Evolutionary conservation across 53 echinoderm and acorn worm species (phyloP).

Genomic region (Holothuria leucospilota): DNA sequence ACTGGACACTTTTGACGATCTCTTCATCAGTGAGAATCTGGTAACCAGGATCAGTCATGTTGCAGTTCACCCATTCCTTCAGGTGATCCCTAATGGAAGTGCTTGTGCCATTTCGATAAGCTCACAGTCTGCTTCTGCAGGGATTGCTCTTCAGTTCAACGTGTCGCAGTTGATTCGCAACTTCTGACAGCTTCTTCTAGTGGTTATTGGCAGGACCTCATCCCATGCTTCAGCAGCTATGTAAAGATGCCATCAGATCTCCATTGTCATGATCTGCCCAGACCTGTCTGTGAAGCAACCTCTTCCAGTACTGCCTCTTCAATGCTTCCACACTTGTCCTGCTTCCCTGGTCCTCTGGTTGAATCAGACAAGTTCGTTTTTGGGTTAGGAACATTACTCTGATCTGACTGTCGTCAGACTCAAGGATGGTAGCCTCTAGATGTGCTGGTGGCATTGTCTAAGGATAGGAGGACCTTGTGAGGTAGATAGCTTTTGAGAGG

Average conservation of each 20-base stretch:
- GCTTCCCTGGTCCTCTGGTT: conserved; percentile 56
- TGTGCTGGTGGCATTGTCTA: conserved; percentile 52
- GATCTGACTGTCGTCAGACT: neutral
- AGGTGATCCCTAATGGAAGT: neutral
- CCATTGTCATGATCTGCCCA: conserved; percentile 7
- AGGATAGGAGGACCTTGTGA: conserved; percentile 34
- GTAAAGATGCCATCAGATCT: neutral
- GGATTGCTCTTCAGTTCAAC: conserved; percentile 30
- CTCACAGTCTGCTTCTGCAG: neutral
- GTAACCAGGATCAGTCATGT: neutral
- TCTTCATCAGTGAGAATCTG: conserved; percentile 3
- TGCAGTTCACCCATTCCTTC: neutral
- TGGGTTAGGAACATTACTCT: neutral
- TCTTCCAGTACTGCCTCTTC: conserved; percentile 32
- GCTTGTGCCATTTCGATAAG: neutral
- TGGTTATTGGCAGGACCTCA: conserved; percentile 19
- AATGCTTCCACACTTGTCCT: conserved; percentile 33
- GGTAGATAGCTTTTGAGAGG: conserved; percentile 16
- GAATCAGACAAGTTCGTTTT: conserved; percentile 19
- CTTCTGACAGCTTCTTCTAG: conserved; percentile 13
- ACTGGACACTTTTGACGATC: neutral
- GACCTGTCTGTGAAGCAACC: conserved; percentile 8
- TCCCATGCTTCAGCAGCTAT: conserved; percentile 44
- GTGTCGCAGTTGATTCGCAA: neutral
- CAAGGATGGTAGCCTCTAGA: neutral